A percentile compares a stretch with the other conserved stretches of the same genome.
These are phyloP conservation scores for Melopsittacus undulatus DNA, from an alignment of 2,797 vertebrate species.

Conservation along the genomic window DNA sequence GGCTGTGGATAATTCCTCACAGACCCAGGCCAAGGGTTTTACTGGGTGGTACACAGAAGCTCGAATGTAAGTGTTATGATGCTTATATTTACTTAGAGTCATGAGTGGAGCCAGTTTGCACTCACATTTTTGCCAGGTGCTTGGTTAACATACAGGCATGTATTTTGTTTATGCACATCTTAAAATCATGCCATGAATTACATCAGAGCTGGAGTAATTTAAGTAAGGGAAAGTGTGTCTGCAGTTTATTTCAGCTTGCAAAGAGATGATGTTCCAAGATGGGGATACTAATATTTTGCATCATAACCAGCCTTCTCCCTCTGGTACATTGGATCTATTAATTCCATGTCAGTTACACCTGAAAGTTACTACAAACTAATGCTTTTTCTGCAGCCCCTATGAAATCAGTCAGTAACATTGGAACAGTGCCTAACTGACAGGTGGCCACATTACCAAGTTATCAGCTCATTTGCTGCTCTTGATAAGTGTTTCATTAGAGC, in stretches of 20 bases:
- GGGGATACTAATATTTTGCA: not conserved
- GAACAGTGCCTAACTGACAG: not conserved
- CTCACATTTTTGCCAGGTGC: not conserved
- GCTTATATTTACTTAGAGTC: not conserved
- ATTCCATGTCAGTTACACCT: not conserved
- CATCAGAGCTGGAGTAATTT: not conserved
- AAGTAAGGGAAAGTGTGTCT: not conserved
- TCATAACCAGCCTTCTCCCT: not conserved
- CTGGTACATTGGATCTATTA: not conserved
- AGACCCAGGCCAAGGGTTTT: not conserved
- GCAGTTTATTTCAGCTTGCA: not conserved
- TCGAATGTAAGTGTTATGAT: not conserved
- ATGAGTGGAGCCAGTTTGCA: not conserved
- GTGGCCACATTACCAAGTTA: constrained; percentile 26
- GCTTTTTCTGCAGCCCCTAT: not conserved
- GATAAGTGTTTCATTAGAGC: constrained; percentile 45
- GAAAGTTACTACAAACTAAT: not conserved
- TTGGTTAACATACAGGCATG: not conserved
- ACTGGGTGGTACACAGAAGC: not conserved
- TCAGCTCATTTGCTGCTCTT: constrained; percentile 13
- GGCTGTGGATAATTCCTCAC: not conserved
- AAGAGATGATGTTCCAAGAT: not conserved
- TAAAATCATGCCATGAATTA: not conserved
- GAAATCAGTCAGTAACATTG: not conserved
- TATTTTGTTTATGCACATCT: not conserved